Evolutionary conservation across 2,888 invertebrate genomes (phyloP).

Genomic region (Drosophila eohydei): DNA sequence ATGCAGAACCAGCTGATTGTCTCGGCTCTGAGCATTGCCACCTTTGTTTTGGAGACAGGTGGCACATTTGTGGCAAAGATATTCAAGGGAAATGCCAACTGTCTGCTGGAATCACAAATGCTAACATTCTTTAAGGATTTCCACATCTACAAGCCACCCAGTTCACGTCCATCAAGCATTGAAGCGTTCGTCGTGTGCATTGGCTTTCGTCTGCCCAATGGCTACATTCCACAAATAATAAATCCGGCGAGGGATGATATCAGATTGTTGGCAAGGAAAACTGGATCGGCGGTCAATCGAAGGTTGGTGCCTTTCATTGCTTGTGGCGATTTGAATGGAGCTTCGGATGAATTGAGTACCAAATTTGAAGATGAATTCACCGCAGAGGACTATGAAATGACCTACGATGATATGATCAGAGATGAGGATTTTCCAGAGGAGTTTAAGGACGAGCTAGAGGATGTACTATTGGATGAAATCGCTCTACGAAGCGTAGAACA

Average conservation of each 20-base stretch:
- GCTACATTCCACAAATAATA: conserved; percentile 89
- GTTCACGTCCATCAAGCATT: conserved; percentile 98
- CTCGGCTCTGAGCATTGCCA: conserved; percentile 98
- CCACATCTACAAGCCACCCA: conserved; percentile 95
- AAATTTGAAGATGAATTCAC: neutral
- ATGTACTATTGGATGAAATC: conserved; percentile 27
- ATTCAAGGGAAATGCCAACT: conserved; percentile 97
- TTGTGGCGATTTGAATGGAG: conserved; percentile 92
- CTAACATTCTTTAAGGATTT: conserved; percentile 96
- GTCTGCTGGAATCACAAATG: conserved; percentile 94
- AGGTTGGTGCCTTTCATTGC: conserved; percentile 96
- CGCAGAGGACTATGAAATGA: conserved; percentile 19
- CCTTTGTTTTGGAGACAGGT: conserved; percentile 93
- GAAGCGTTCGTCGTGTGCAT: conserved; percentile 98
- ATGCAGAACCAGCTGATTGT: conserved; percentile 97
- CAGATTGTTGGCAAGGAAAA: conserved; percentile 90
- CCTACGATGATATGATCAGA: conserved; percentile 49
- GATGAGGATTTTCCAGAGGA: conserved; percentile 38
- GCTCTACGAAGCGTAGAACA: neutral
- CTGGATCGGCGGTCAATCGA: conserved; percentile 90
- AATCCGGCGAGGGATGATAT: conserved; percentile 93
- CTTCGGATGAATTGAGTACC: conserved; percentile 87
- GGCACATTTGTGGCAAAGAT: conserved; percentile 99
- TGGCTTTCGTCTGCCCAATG: conserved; percentile 92
- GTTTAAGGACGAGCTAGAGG: conserved; percentile 22